Conservation (phyloP, 2,113 vertebrate genomes). For the Cyphomyrus plagiostoma region DNA sequence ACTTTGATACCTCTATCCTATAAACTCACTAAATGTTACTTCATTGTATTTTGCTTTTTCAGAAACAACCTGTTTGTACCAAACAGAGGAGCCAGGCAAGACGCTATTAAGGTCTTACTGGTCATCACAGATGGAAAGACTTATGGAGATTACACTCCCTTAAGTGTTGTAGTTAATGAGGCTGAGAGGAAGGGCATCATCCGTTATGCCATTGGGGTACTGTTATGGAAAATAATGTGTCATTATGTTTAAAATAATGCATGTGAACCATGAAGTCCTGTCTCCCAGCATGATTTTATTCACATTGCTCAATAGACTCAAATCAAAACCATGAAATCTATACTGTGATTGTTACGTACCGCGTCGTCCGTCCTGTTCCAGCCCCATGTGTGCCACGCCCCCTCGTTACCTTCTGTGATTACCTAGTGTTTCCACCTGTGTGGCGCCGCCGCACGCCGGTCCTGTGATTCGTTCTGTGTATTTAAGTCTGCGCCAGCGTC, state of each 20-base stretch:
- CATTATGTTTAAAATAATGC: neutral
- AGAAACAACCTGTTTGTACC: slow-evolving; percentile 38
- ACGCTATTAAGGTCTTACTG: slow-evolving; percentile 47
- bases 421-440: no score
- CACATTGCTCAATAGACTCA: neutral
- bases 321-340: neutral
- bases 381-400: no score
- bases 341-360: no score
- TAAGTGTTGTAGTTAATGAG: slow-evolving; percentile 20
- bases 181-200: slow-evolving; percentile 35
- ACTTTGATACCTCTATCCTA: neutral
- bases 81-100: slow-evolving; percentile 31
- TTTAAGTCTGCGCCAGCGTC: no score
- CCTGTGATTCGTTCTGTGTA: no score
- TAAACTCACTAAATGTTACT: neutral
- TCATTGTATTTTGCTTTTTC: neutral
- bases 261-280: neutral
- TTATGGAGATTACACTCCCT: slow-evolving; percentile 22
- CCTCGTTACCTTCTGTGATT: no score
- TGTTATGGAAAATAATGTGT: neutral
- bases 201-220: slow-evolving; percentile 51
- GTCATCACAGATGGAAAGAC: slow-evolving; percentile 55
- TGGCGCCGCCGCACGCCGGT: no score
- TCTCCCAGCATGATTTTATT: neutral
- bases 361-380: no score